Evolutionary conservation across 2,113 vertebrate genomes (phyloP), one percentile per base, ranked within the genome.

Genomic region (Mandrillus leucophaeus): DNA sequence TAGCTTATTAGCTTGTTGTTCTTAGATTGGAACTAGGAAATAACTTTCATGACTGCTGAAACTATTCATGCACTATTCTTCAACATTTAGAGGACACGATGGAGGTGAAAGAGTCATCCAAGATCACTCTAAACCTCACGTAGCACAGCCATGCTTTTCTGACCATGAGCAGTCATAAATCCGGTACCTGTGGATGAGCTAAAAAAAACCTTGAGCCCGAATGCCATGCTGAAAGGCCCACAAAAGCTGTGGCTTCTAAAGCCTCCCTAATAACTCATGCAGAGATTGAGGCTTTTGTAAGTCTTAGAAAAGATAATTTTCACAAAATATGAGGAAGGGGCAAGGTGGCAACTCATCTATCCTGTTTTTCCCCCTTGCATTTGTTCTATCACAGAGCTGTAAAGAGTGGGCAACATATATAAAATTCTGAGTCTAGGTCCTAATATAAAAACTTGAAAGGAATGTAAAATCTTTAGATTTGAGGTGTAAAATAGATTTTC

Each of bases 381-480:
- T 97, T 96, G n/a, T 9, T 97, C 66, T 98, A 80, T 97, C 73
- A 93, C 52, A 92, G 14, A 82, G 76, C 81, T 95, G 61, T 92
- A 96, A 96, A 97, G 64, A 57, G 38, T 45, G 16, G n/a, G 20
- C 23, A 76, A 52, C 52, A 43, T 6, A 4, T 73, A 90, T 14
- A 95, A 35, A 97, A 84, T 3, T 80, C 17, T 30, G 72, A 84
- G 22, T 95, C 88, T 93, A 97, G 88, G 73, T 48, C 64, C 92
- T 97, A 52, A 95, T 97, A 97, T 91, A 97, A 98, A 94, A 97
- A 90, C n/a, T 64, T 95, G 93, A 91, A 96, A 84, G 22, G 95
- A 97, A 96, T 66, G 50, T 97, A 96, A 98, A 98, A 70, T 93
- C 68, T 96, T 96, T 93, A 98, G 68, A 96, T 96, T 90, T 97